These are phyloP conservation scores for Hylia prasina DNA, from an alignment of 2,113 vertebrate species.

Conservation along the genomic window DNA sequence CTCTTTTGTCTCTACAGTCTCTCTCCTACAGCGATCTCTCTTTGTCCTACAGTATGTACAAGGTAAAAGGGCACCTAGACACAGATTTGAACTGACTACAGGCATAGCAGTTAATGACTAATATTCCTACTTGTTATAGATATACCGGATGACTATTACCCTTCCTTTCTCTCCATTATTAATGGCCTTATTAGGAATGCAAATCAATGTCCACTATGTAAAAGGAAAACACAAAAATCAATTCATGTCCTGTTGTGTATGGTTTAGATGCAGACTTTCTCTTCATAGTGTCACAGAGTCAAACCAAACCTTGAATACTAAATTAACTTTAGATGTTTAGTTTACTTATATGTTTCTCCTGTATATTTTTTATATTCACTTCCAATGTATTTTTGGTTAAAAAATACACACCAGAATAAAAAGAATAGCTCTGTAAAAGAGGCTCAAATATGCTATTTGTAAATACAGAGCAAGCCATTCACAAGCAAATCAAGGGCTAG, in stretches of 20 bases:
- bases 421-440: not conserved
- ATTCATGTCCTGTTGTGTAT: slow-evolving; percentile 16
- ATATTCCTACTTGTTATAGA: slow-evolving; percentile 9
- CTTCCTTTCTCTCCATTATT: slow-evolving; percentile 49
- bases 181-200: slow-evolving; percentile 52
- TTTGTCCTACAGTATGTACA: not conserved
- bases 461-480: not conserved
- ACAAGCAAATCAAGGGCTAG: not conserved
- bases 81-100: not conserved
- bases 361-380: not conserved
- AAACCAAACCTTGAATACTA: slow-evolving; percentile 28
- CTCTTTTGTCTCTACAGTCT: not conserved
- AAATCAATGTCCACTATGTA: slow-evolving; percentile 56
- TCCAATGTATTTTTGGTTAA: not conserved
- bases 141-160: not conserved
- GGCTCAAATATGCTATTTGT: not conserved
- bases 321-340: not conserved
- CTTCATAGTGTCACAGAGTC: not conserved
- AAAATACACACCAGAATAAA: not conserved
- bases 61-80: not conserved
- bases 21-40: not conserved
- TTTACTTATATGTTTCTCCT: not conserved
- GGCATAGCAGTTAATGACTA: not conserved
- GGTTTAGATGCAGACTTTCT: slow-evolving; percentile 17
- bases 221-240: slow-evolving; percentile 62